phyloP scores from a whole-genome alignment of 2,113 vertebrate species.

The Martes martes region DNA sequence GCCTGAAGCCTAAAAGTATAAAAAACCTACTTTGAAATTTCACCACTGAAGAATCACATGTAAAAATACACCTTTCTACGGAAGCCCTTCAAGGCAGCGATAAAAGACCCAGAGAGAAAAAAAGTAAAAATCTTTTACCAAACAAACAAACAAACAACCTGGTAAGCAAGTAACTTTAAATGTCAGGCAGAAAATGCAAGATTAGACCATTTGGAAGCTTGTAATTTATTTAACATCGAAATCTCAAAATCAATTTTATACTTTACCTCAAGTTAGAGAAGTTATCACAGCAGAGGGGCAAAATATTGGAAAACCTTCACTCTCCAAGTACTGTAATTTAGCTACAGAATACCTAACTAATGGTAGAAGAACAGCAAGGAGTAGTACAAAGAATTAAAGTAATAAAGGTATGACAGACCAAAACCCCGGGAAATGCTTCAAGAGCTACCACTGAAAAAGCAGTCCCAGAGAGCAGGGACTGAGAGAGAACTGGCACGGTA shows the following conservation, averaged over 20 bases:
- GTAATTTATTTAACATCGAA: slow-evolving; percentile 62
- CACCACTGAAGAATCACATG: slow-evolving; percentile 2
- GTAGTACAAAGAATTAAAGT: not conserved
- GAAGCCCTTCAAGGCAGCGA: not conserved
- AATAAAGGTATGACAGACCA: not conserved
- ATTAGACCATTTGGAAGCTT: slow-evolving; percentile 23
- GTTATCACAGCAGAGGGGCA: slow-evolving; percentile 26
- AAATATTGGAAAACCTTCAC: slow-evolving; percentile 38
- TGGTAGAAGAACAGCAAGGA: not conserved
- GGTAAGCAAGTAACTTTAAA: slow-evolving; percentile 37
- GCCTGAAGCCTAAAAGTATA: not conserved
- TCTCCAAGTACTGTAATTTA: slow-evolving; percentile 53
- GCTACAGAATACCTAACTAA: not conserved
- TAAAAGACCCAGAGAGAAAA: not conserved
- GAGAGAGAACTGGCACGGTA: not conserved
- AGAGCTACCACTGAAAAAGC: not conserved
- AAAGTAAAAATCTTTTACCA: not conserved
- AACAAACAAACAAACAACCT: not conserved
- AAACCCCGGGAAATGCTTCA: not conserved
- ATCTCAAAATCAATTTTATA: slow-evolving; percentile 61
- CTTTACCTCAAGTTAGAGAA: slow-evolving; percentile 48
- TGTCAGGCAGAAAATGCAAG: slow-evolving; percentile 45
- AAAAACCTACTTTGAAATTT: slow-evolving; percentile 38
- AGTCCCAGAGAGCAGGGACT: not conserved
- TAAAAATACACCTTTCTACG: not conserved